Evolutionary conservation across 2,888 invertebrate species (phyloP), one percentile per base, ranked within the genome.

Genomic region (Apeira syringaria): DNA sequence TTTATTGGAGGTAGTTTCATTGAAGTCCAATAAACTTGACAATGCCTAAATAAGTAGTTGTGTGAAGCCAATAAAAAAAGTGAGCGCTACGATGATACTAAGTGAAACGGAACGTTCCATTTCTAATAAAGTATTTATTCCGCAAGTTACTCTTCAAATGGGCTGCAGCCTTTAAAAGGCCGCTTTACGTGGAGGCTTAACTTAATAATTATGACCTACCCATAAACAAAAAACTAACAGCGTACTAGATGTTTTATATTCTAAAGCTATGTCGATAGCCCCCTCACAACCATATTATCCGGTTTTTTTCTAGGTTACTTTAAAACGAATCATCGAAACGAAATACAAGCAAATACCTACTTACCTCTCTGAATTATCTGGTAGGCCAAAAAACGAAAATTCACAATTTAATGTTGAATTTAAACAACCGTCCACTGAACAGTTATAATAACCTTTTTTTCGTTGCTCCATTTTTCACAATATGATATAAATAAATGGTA

Each of bases 381-480:
- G 29, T 15, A 29, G 15, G 15, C 8, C 17, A 17, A 29, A 29
- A 29, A 29, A 29, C 17, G 29, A 17, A 8, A n/a, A 29, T 15
- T 20, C 20, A 20, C 20, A 2, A 8, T 29, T 29, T 15, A 15
- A 15, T 6, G 29, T 29, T 7, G 29, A 29, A 29, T 29, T 29
- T 29, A 15, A 29, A 29, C 29, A 29, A n/a, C 29, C 29, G 8
- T 29, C 29, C 7, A 29, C 29, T 8, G 29, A 29, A 29, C 29
- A 29, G 29, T 29, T 29, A 8, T 29, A 29, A 15, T 29, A 29
- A 17, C 15, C 5, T 7, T 29, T 29, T 17, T 29, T 15, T 29
- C 6, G 20, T 20, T 20, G 2, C 20, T 20, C 20, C 20, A 20
- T 20, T 5, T 20, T 20, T 26, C n/a, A 25, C 20, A 35, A 32